Evolutionary conservation across 2,888 invertebrate genomes (phyloP), one percentile per base, ranked within the genome.

Genomic region (Eurytoma adleriae): DNA sequence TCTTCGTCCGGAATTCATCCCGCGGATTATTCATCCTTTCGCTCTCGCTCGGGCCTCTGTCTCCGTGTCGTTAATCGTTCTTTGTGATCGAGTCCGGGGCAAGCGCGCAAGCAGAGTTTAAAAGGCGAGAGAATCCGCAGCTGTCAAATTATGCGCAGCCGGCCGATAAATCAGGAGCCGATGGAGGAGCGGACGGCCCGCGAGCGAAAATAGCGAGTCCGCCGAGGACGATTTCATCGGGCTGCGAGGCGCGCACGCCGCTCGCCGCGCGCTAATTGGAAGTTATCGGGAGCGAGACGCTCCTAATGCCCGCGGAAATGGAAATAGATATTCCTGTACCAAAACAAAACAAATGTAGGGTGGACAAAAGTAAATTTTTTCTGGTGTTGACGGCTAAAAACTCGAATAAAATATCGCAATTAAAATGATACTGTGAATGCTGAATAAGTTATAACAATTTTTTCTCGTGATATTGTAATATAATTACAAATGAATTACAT

Each of bases 131-230:
- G 66, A 72, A 72, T 76, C 76, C 62, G 50, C 68, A 64, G 72
- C 69, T 59, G 77, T 77, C 77, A 72, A 80, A 72, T 80, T 68
- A 72, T 80, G 69, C 64, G 61, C 12, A 66, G 12, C 16, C 18
- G 5, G 30, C 66, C 64, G 30, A 73, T 77, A 69, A 77, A 80
- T 80, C 77, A 80, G 77, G 30, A 16, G 20, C 57, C 66, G 59
- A 78, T 78, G 30, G 61, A 61, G 18, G 59, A 18, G 59, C 59
- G 27, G 27, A 27, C 16, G 20, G 5, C 14, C 24, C 24, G 16
- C 27, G 24, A 61, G 27, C 16, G 3, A 24, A 24, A 56, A 56
- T 56, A 56, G 56, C 57, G 18, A 12, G 13, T 18, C 5, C 57
- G 20, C 4, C 57, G 57, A n/a, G 20, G n/a, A n/a, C 18, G 57